Evolutionary conservation across 2,888 invertebrate genomes (phyloP).

Genomic region (Dioctria linearis): DNA sequence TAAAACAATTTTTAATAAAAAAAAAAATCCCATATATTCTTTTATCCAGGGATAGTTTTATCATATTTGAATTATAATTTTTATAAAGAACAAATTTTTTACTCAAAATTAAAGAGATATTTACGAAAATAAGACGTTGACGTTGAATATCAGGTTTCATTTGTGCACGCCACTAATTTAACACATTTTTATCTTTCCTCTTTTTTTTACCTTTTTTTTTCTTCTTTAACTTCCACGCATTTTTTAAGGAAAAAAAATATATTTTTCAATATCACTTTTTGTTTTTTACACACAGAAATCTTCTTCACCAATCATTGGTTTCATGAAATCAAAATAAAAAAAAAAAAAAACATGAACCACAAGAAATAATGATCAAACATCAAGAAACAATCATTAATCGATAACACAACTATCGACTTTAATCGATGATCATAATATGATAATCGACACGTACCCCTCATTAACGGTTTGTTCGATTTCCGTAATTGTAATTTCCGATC

Average conservation of each 20-base stretch:
- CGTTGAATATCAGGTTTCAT: neutral
- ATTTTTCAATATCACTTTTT: no score
- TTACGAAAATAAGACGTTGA: neutral
- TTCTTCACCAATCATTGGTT: neutral
- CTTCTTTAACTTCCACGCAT: neutral
- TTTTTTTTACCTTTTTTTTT: neutral
- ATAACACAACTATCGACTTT: neutral
- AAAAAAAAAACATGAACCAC: neutral
- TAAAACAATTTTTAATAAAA: no score
- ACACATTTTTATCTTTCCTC: neutral
- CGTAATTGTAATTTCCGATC: slow-evolving; percentile 86
- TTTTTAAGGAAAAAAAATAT: no score
- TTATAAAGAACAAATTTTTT: no score
- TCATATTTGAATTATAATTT: no score
- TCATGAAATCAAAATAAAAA: neutral
- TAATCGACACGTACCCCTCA: slow-evolving; percentile 88
- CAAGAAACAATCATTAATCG: slow-evolving; percentile 1
- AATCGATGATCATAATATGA: neutral
- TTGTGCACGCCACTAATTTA: neutral
- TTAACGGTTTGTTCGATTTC: slow-evolving; percentile 81
- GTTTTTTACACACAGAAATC: no score
- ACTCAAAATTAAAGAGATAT: neutral
- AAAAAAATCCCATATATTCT: no score
- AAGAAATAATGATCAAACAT: neutral
- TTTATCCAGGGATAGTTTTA: no score